These are phyloP conservation scores for Paedocypris sp. DNA, from an alignment of 2,113 vertebrate species.

Conservation along the genomic window DNA sequence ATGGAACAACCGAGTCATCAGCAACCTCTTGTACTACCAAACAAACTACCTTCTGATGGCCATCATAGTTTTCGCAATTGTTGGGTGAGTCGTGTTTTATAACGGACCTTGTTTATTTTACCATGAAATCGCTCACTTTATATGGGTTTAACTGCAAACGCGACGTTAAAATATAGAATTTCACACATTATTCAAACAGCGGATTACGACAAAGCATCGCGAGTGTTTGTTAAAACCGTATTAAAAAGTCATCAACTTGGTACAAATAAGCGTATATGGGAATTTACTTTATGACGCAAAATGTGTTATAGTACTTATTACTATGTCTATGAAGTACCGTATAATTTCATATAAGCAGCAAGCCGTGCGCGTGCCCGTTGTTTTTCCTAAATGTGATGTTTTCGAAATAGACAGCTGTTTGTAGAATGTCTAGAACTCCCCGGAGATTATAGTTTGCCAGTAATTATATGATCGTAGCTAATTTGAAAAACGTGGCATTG, in stretches of 20 bases:
- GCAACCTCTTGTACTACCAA: constrained; percentile 90
- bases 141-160: neutral
- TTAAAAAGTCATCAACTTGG: too few relatives aligned
- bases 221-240: neutral
- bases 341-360: too few relatives aligned
- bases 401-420: too few relatives aligned
- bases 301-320: too few relatives aligned
- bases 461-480: neutral
- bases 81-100: constrained; percentile 69
- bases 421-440: neutral
- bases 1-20: constrained; percentile 89
- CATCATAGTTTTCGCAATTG: constrained; percentile 66
- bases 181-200: neutral
- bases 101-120: neutral
- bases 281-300: too few relatives aligned
- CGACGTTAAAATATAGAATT: neutral
- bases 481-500: neutral
- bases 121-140: neutral
- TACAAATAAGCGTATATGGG: too few relatives aligned
- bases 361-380: too few relatives aligned
- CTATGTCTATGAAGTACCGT: too few relatives aligned
- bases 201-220: neutral
- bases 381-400: too few relatives aligned
- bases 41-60: constrained; percentile 80
- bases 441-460: neutral